phyloP scores from a whole-genome alignment of 2,797 vertebrate genomes.

The Pteropus rufus region DNA sequence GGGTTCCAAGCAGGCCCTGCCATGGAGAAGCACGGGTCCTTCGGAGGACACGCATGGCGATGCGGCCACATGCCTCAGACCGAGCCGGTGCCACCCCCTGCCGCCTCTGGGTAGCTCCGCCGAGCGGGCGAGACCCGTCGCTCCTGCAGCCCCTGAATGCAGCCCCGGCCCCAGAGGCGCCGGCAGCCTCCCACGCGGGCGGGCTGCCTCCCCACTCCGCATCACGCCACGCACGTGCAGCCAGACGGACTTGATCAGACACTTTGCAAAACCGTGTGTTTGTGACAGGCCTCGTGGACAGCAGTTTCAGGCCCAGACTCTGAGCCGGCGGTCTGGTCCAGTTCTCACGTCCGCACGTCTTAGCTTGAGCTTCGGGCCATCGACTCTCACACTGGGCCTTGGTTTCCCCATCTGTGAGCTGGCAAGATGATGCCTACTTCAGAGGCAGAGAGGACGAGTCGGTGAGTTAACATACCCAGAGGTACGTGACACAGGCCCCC shows the following conservation, averaged over 20 bases:
- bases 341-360: fast-evolving
- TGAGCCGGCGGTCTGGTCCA: neutral
- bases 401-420: neutral
- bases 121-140: fast-evolving
- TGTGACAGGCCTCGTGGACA: fast-evolving
- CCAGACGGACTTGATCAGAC: fast-evolving
- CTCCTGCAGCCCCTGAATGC: too few species aligned
- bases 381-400: fast-evolving
- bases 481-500: fast-evolving
- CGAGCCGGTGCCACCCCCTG: fast-evolving
- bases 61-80: too few species aligned
- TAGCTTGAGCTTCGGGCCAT: too few species aligned
- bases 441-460: too few species aligned
- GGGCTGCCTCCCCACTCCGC: fast-evolving
- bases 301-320: neutral
- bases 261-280: fast-evolving
- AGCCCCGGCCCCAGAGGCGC: fast-evolving
- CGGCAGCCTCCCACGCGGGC: fast-evolving
- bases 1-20: too few species aligned
- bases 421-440: fast-evolving
- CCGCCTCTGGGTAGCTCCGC: fast-evolving
- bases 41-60: fast-evolving
- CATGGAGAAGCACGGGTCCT: fast-evolving
- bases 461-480: fast-evolving
- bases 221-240: fast-evolving